Evolutionary conservation across 2,113 vertebrate genomes (phyloP).

Genomic region (Ophthalmolycus amberensis): DNA sequence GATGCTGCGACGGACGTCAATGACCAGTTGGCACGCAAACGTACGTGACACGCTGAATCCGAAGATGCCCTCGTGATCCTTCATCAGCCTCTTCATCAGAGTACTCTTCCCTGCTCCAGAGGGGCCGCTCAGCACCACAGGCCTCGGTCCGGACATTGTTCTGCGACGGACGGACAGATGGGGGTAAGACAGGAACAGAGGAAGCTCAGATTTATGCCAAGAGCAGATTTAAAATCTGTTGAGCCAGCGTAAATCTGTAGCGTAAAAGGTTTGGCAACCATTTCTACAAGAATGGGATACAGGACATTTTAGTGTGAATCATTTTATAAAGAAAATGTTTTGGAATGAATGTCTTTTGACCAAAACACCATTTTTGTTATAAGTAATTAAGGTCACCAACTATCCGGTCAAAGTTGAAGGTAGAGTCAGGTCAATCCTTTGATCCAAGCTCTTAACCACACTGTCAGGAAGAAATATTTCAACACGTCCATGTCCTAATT

Average conservation of each 20-base stretch:
- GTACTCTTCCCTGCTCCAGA: slow-evolving; percentile 98
- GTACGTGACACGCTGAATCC: slow-evolving; percentile 98
- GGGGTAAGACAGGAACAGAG: not conserved
- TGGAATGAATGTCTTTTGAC: not conserved
- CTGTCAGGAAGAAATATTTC: slow-evolving; percentile 23
- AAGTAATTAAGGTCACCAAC: slow-evolving; percentile 7
- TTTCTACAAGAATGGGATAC: not conserved
- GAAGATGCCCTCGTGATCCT: slow-evolving; percentile 90
- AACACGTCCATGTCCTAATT: slow-evolving; percentile 42
- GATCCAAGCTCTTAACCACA: slow-evolving; percentile 59
- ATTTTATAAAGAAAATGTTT: not conserved
- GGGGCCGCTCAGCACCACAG: slow-evolving; percentile 94
- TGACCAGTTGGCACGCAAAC: slow-evolving; percentile 62
- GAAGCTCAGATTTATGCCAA: not conserved
- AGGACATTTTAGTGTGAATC: not conserved
- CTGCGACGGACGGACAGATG: slow-evolving; percentile 37
- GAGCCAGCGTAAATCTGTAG: not conserved
- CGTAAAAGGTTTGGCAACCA: not conserved
- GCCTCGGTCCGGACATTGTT: slow-evolving; percentile 92
- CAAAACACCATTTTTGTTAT: not conserved
- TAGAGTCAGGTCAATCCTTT: slow-evolving; percentile 68
- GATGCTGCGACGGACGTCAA: not conserved
- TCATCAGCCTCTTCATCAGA: slow-evolving; percentile 90
- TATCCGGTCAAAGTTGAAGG: slow-evolving; percentile 44
- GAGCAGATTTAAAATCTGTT: not conserved